These are phyloP conservation scores for Autographa pulchrina DNA, from an alignment of 2,888 invertebrate species.

Conservation along the genomic window DNA sequence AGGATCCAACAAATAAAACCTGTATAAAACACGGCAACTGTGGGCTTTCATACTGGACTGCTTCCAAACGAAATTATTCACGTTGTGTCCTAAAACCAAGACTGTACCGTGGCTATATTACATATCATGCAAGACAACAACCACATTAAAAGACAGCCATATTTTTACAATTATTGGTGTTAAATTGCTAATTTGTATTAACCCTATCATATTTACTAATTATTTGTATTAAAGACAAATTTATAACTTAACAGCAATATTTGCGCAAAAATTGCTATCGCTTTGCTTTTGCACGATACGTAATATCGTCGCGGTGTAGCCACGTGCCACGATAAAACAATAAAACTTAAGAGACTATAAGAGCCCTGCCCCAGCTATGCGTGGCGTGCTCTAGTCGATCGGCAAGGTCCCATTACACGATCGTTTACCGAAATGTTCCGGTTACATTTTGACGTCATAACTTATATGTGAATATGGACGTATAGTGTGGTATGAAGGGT, in stretches of 20 bases:
- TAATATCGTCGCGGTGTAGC: conserved; percentile 10
- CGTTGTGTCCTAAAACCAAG: conserved; percentile 32
- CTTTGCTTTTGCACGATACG: too few species aligned
- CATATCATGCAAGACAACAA: not conserved
- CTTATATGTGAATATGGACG: conserved; percentile 9
- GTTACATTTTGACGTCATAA: conserved; percentile 15
- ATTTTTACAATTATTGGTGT: too few species aligned
- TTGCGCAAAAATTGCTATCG: too few species aligned
- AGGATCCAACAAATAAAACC: conserved; percentile 27
- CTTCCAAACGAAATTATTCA: conserved; percentile 42
- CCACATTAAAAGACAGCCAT: too few species aligned
- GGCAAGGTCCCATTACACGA: conserved; percentile 19
- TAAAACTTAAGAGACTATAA: conserved; percentile 44
- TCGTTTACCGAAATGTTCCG: conserved; percentile 24
- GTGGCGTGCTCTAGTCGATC: conserved; percentile 12
- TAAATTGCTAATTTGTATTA: too few species aligned
- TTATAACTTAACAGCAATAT: too few species aligned
- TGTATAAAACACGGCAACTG: conserved; percentile 18
- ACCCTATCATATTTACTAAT: too few species aligned
- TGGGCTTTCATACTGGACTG: conserved; percentile 28
- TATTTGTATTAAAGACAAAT: too few species aligned
- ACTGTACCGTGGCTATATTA: not conserved
- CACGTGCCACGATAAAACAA: conserved; percentile 39
- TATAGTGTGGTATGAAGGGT: not conserved
- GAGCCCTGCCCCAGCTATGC: conserved; percentile 15